Percentiles rank a stretch among this genome's conserved stretches.
These are phyloP conservation scores for human (Homo sapiens) DNA, from an alignment of 2,113 vertebrate species.

Conservation along the genomic window DNA sequence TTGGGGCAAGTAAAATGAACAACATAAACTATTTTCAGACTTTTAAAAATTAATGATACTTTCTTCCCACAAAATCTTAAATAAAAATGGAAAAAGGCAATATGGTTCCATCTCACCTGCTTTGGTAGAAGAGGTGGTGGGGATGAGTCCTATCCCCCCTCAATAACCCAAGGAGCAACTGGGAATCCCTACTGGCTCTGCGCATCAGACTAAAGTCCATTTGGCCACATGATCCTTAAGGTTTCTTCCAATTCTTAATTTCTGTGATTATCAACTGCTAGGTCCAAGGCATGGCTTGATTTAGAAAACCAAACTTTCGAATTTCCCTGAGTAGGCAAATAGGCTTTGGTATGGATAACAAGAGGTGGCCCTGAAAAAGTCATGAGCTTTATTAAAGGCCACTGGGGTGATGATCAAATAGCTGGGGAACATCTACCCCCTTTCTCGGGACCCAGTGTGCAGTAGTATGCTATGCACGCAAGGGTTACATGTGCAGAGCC, in stretches of 20 bases:
- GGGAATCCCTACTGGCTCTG: neutral
- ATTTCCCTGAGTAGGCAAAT: neutral
- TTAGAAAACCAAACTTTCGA: constrained; percentile 40
- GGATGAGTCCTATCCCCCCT: neutral
- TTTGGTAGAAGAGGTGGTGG: neutral
- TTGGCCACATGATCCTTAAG: neutral
- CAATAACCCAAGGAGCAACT: neutral
- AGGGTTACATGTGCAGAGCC: neutral
- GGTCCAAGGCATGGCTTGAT: neutral
- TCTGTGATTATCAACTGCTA: constrained; percentile 13
- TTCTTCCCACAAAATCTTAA: neutral
- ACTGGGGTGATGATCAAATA: neutral
- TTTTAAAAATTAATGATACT: neutral
- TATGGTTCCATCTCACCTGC: neutral
- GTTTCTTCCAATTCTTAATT: neutral
- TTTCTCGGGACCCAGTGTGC: neutral
- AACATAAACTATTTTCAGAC: constrained; percentile 1
- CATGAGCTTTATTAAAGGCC: neutral
- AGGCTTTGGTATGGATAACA: neutral
- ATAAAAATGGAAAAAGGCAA: constrained; percentile 16
- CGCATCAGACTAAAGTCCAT: neutral
- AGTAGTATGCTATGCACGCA: neutral
- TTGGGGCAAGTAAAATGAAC: neutral
- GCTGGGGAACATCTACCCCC: neutral
- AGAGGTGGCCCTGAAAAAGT: neutral